Evolutionary conservation across 2,797 vertebrate genomes (phyloP), one percentile per base, ranked within the genome.

Genomic region (Chromobotia macracanthus): DNA sequence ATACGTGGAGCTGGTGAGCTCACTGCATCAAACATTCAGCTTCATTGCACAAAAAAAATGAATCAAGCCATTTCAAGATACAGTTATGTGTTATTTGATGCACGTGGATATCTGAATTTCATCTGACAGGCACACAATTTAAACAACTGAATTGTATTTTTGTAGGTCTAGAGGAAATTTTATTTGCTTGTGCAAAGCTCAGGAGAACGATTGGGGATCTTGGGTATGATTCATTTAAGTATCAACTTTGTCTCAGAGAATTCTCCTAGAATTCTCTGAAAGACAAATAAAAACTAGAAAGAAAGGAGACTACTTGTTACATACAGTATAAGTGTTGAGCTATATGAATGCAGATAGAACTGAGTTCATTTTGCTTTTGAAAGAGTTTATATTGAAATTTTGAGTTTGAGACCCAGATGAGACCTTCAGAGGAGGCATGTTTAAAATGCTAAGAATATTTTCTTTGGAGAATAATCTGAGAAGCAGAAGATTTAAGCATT

Each of bases 21-120:
- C 58, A 74, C 16, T n/a, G 41, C 60, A 72, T 79, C 31, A 72
- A 79, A 65, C 67, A 72, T 65, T 44, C 56, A 19, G 60, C 21
- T 79, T 64, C 60, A 65, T 28, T 65, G 67, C 67, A 51, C 58
- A 53, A 48, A n/a, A 44, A 70, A 64, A 31, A 25, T 53, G 25
- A 71, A 64, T 5, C 11, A 38, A 35, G 68, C 35, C 68, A 64
- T 79, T 79, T 46, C 60, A 28, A n/a, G 77, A 55, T 69, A 5
- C 13, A 11, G 75, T 48, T 77, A 21, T 60, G 55, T 48, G 63
- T 50, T 69, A 56, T 68, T 63, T 71, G 48, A 55, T 28, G 16
- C 18, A 65, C 68, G 38, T 48, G 31, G 51, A 38, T 25, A 35
- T 55, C 35, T 28, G 16, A 68, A 58, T 68, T 69, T 60, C n/a